A percentile compares a stretch with the other conserved stretches of the same genome.
These are phyloP conservation scores for Chrysolina haemoptera DNA, from an alignment of 2,888 invertebrate species.

Conservation along the genomic window DNA sequence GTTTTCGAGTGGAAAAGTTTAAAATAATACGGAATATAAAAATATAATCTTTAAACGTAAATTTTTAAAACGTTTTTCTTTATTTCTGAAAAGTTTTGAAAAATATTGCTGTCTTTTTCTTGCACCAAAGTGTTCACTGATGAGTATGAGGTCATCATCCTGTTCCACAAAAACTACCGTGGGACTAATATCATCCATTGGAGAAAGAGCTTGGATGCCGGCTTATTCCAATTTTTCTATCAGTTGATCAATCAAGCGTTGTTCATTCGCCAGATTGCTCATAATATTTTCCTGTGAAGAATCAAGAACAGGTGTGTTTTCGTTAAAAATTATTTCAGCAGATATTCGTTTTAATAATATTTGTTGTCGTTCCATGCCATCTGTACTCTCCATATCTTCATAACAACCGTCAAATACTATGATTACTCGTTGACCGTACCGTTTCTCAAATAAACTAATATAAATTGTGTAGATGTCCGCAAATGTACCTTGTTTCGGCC, in stretches of 20 bases:
- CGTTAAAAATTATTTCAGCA: slow-evolving; percentile 7
- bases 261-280: neutral
- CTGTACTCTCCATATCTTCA: slow-evolving; percentile 21
- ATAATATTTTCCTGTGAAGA: neutral
- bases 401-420: slow-evolving; percentile 17
- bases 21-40: no score
- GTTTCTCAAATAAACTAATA: slow-evolving; percentile 1
- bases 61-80: slow-evolving; percentile 24
- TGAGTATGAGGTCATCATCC: slow-evolving; percentile 24
- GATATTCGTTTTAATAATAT: neutral
- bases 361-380: slow-evolving; percentile 24
- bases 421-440: slow-evolving; percentile 17
- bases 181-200: slow-evolving; percentile 15
- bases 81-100: slow-evolving; percentile 16
- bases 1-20: no score
- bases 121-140: no score
- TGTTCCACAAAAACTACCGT: slow-evolving; percentile 25
- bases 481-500: no score
- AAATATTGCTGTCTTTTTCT: no score
- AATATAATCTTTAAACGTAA: no score
- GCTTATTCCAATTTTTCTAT: slow-evolving; percentile 17
- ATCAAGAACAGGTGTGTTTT: slow-evolving; percentile 5
- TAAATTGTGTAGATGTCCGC: neutral
- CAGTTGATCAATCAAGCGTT: neutral
- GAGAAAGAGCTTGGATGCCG: slow-evolving; percentile 18